phyloP scores from a whole-genome alignment of 2,888 invertebrate genomes.

The Acanthococcus lagerstroemiae region DNA sequence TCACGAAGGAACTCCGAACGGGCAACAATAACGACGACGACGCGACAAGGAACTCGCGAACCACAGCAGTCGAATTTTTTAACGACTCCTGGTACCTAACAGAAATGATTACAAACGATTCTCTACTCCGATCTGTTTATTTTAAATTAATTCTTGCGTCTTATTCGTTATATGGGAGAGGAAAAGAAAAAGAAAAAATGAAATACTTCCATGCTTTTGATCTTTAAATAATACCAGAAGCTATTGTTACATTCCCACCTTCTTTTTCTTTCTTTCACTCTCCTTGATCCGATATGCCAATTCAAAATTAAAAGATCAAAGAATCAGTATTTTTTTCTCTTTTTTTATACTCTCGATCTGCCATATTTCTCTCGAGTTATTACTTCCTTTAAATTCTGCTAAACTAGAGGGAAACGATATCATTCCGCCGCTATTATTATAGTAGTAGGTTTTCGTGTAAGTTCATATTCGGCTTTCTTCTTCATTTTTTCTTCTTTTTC shows the following conservation, averaged over 20 bases:
- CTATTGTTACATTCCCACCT: constrained; percentile 19
- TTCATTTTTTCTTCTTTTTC: background rate
- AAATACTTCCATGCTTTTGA: constrained; percentile 12
- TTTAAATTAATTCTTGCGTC: constrained; percentile 10
- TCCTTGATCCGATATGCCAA: constrained; percentile 9
- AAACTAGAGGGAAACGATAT: constrained; percentile 17
- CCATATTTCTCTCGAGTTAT: constrained; percentile 13
- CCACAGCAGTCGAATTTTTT: too few relatives aligned
- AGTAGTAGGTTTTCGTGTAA: background rate
- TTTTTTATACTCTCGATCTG: constrained; percentile 1
- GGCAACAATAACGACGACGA: too few relatives aligned
- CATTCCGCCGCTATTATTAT: constrained; percentile 7
- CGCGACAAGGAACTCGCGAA: too few relatives aligned
- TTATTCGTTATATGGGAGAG: background rate
- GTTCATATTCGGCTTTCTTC: background rate
- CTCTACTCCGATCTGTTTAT: too few relatives aligned
- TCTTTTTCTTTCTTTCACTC: background rate
- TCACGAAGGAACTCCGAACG: too few relatives aligned
- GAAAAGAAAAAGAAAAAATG: constrained; percentile 1
- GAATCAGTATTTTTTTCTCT: background rate
- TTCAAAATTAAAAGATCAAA: constrained; percentile 21
- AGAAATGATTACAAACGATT: too few relatives aligned
- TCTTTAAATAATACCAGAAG: constrained; percentile 14
- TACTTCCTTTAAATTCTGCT: constrained; percentile 10
- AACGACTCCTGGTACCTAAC: too few relatives aligned